A percentile compares a stretch with the other conserved stretches of the same genome.
phyloP scores from a whole-genome alignment of 1,140 invertebrate genomes.

The Triops cancriformis region DNA sequence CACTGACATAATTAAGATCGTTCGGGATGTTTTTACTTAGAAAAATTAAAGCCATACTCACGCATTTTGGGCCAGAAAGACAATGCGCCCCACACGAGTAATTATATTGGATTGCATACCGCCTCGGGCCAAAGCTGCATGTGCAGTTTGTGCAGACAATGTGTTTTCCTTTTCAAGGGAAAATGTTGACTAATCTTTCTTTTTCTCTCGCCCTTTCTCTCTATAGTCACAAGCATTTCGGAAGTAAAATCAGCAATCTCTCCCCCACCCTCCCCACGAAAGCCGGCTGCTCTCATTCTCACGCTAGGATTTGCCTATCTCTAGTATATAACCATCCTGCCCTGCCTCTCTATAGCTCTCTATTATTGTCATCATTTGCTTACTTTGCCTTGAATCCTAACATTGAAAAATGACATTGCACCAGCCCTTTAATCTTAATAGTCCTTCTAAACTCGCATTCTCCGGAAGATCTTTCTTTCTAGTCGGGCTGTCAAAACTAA shows the following conservation, averaged over 20 bases:
- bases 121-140: too few species aligned
- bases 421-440: neutral
- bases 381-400: neutral
- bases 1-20: too few species aligned
- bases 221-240: neutral
- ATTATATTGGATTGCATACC: too few species aligned
- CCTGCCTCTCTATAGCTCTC: neutral
- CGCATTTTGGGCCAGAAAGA: too few species aligned
- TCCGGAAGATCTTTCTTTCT: too few species aligned
- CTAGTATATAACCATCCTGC: neutral
- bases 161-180: too few species aligned
- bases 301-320: slow-evolving; percentile 10
- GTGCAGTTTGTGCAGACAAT: too few species aligned
- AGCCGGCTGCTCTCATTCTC: neutral
- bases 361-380: neutral
- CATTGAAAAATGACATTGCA: neutral
- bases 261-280: neutral
- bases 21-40: too few species aligned
- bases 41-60: too few species aligned
- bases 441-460: neutral
- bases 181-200: neutral
- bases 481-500: too few species aligned
- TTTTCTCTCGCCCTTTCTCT: neutral
- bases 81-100: too few species aligned
- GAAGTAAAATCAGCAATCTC: neutral